A percentile compares a stretch with the other conserved stretches of the same genome.
Conservation (phyloP, 2,797 vertebrate genomes). For the Esox masquinongy region DNA sequence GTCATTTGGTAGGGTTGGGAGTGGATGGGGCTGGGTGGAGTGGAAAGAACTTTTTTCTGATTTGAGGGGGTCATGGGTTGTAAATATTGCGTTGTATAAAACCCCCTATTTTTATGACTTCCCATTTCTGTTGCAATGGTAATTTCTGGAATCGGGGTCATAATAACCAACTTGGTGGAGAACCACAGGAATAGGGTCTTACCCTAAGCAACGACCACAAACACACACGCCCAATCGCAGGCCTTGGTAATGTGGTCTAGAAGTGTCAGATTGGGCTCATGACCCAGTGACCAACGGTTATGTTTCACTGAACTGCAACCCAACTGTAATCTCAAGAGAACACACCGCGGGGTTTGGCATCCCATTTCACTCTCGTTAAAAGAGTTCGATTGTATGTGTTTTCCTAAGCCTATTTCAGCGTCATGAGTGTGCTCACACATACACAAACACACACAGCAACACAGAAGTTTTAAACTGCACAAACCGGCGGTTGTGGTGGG, state of each 20-base stretch:
- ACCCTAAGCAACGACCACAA: not conserved
- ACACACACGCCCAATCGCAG: not conserved
- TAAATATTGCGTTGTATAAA: not conserved
- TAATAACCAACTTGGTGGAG: not conserved
- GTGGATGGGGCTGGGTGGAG: too few species aligned
- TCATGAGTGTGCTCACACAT: constrained; percentile 2
- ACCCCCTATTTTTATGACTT: not conserved
- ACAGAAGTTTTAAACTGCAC: constrained; percentile 4
- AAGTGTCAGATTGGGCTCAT: not conserved
- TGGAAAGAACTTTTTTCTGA: too few species aligned
- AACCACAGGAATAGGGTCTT: not conserved
- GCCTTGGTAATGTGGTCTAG: not conserved
- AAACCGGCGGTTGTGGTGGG: constrained; percentile 23
- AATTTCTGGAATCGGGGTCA: not conserved
- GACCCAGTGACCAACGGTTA: not conserved
- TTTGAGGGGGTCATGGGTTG: too few species aligned
- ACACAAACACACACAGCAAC: constrained; percentile 17
- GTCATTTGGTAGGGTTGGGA: too few species aligned
- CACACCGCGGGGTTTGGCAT: constrained; percentile 9
- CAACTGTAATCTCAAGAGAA: not conserved
- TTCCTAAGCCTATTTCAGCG: constrained; percentile 16
- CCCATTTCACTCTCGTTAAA: constrained; percentile 5
- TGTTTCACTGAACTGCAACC: not conserved
- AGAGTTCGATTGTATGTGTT: constrained; percentile 18
- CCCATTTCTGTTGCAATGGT: not conserved